Evolutionary conservation across 2,888 invertebrate species (phyloP), one percentile per base, ranked within the genome.

Genomic region (Cheilosia vulpina): DNA sequence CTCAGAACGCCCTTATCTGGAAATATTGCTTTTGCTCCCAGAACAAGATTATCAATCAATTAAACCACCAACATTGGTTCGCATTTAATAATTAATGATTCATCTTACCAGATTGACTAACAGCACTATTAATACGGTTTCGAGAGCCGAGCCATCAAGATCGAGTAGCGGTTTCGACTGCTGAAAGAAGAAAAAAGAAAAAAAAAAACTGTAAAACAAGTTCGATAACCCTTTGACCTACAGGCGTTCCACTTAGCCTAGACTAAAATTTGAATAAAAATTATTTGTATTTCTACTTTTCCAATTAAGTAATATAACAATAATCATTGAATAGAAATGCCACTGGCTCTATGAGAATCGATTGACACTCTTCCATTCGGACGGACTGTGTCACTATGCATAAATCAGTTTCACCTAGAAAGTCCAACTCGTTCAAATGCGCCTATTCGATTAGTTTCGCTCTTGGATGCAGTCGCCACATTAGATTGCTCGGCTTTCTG

Each of bases 181-280:
- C 9, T 21, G 13, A 27, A 47, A 55, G 57, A 13, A 21, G 2
- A 21, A 27, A 27, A 27, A 27, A n/a, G n/a, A n/a, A n/a, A n/a
- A n/a, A 27, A 27, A 1, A 21, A 72, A 50, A 45, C 43, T 15
- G 60, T 52, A 62, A 60, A 66, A 5, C 31, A 52, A 47, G 76
- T 58, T 68, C 66, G 43, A 60, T 50, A 53, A 53, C 76, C 38
- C 76, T 68, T 58, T 66, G 76, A 76, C 66, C 60, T 19, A 52
- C 9, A 68, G 66, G 9, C 38, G 24, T 58, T 11, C 31, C 38
- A 38, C 38, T 38, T 4, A 38, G 13, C 38, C 38, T 13, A 13
- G 13, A 4, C 38, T 38, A 4, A 38, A 38, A 47, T 47, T 47
- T 19, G 19, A n/a, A 45, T 9, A 17, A 17, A 2, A 52, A 24